These are phyloP conservation scores for Fissipunctia ypsillon DNA, from an alignment of 2,888 invertebrate genomes.

Conservation along the genomic window DNA sequence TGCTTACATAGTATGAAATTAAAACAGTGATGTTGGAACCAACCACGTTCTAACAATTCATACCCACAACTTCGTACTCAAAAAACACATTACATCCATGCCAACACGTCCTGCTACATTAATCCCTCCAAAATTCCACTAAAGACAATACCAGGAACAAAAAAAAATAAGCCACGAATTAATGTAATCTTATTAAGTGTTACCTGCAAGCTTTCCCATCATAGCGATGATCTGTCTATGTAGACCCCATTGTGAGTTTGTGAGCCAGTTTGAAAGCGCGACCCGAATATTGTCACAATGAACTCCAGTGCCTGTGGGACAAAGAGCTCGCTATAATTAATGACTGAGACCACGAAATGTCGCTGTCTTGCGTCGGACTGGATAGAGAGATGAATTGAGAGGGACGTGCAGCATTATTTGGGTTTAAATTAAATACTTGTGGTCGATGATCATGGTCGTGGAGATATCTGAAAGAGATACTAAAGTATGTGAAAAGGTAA, in stretches of 20 bases:
- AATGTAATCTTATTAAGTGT: constrained; percentile 71
- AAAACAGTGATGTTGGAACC: background rate
- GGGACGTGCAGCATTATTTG: constrained; percentile 33
- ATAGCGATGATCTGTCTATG: constrained; percentile 85
- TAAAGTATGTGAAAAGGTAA: background rate
- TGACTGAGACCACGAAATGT: constrained; percentile 88
- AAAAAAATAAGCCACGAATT: constrained; percentile 42
- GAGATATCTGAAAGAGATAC: background rate
- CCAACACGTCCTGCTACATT: background rate
- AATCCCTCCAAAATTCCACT: constrained; percentile 7
- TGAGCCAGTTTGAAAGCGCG: constrained; percentile 84
- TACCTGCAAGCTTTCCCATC: constrained; percentile 83
- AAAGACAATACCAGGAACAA: constrained; percentile 27
- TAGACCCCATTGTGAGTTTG: constrained; percentile 81
- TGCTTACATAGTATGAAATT: background rate
- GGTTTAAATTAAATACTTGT: background rate
- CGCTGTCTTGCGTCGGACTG: constrained; percentile 80
- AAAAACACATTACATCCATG: too few species aligned
- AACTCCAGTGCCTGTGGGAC: constrained; percentile 84
- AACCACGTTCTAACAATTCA: too few species aligned
- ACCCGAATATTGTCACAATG: constrained; percentile 90
- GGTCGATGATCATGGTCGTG: background rate
- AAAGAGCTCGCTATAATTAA: constrained; percentile 89
- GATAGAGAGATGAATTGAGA: constrained; percentile 69
- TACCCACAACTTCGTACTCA: background rate